Base-by-base conservation (phyloP, 2,113 vertebrate genomes). In the Sinocyclocheilus anshuiensis region DNA sequence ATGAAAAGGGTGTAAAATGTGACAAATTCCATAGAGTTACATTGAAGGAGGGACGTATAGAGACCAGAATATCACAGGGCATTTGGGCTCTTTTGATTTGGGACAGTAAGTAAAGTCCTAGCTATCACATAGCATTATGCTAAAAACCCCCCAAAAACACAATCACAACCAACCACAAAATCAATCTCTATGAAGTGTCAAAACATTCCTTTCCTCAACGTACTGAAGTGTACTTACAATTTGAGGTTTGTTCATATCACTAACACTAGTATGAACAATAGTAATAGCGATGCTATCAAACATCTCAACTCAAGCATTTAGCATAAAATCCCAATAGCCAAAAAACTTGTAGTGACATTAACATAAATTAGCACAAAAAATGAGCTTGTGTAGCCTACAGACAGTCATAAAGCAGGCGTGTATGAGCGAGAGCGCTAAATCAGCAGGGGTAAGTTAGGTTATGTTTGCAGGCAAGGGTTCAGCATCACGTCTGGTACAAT, bases 401-500 rank as follows among this genome's bases (percentile, higher is more conserved):
- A 87, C 50, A 86, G n/a, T 57, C 45, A 69, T 84, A 78, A n/a
- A 76, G 77, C 65, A 29, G 29, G 10, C 80, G 80, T 84, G 48
- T 53, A 9, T 10, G 48, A 45, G 57, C 26, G 16, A 22, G 4
- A 50, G 26, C 7, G 90, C 12, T 65, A 59, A 83, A 67, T 67
- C 24, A 36, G 18, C 18, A 29, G 71, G 53, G 33, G 59, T 26
- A 61, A 76, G 84, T 69, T 57, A 45, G 71, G 81, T 76, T 57
- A 88, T 74, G 48, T 86, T 91, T 75, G 45, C 22, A 29, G 26
- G 69, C n/a, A 80, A 76, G 50, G 36, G 83, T 55, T 63, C 77
- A 22, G 63, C 9, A 71, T 76, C 88, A 91, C 87, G 90, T 84
- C 87, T 87, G 92, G 92, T 89, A 90, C 77, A 50, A 26, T 72